Evolutionary conservation across 2,113 vertebrate species (phyloP), one percentile per base, ranked within the genome.

Genomic region (Gasterosteus nipponicus): DNA sequence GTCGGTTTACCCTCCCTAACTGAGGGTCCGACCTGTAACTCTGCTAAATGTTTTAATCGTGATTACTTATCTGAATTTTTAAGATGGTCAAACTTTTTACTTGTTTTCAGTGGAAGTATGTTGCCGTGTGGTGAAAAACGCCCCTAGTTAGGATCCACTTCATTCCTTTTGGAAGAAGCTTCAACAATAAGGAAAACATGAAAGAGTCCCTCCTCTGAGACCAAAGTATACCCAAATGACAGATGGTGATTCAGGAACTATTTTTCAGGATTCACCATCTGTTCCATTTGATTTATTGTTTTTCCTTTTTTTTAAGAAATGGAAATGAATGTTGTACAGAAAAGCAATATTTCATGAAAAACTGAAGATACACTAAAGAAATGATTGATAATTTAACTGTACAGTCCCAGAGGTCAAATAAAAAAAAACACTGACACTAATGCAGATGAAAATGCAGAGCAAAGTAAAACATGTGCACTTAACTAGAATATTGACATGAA

Each of bases 241-340:
- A 73, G 71, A 33, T 56, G 39, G 39, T 44, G 58, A 53, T 54
- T 56, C 31, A 58, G 31, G 10, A 66, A 51, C n/a, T n/a, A 26
- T 58, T 47, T 39, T 57, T 58, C n/a, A 58, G 14, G 39, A 19
- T 63, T 62, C 61, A 56, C 47, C 35, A 19, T 67, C 35, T 67
- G 42, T 51, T 66, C 35, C 41, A 44, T 66, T 35, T 60, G 10
- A 44, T 18, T 61, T 56, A 19, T 73, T 1, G 7, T 14, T 78
- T 33, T 39, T 29, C 26, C 1, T 10, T 53, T 22, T 53, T 26
- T 54, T 26, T 12, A 54, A 10, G 51, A 29, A 22, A 53, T 53
- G 18, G 12, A 56, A 61, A 38, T 2, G 1, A 14, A 31, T 7
- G 7, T 31, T 46, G 51, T 66, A 49, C 31, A 41, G 15, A 7